Evolutionary conservation across 2,888 invertebrate genomes (phyloP), one percentile per base, ranked within the genome.

Genomic region (Callimorpha dominula): DNA sequence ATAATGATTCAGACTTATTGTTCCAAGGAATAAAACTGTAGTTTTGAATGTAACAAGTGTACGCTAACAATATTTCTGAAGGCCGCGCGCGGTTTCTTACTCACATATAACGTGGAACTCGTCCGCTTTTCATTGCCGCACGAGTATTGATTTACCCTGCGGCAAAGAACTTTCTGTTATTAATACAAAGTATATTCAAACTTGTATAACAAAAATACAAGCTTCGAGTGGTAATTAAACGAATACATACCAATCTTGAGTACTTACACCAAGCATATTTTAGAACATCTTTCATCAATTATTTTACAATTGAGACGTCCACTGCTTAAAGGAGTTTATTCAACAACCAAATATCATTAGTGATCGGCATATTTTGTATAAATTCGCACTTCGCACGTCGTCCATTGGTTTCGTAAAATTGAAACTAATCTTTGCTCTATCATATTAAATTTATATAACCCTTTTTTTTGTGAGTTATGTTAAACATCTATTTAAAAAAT

Each of bases 101-200:
- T 89, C 88, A 88, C 87, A 87, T 86, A 83, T 86, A 86, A 82
- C 80, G 83, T 79, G 85, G 87, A 87, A 86, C 84, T 84, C 85
- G 89, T 81, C 83, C 86, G 85, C 86, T 88, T 89, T 89, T 84
- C 83, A 84, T 86, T 86, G 78, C 89, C 87, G 87, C 87, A 82
- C 86, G 82, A 86, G 88, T 92, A 93, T 93, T 90, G 93, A 93
- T 93, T 91, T 89, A 86, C 87, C 89, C 87, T 83, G 87, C 86
- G 85, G 88, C 88, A 83, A 85, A 89, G 87, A 90, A 90, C 85
- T 90, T 90, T 87, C 80, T 87, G 83, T 86, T 89, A 87, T 88
- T 87, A 85, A 84, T 88, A 86, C 84, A 81, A 85, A 87, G 78
- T 81, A 81, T 83, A 79, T 78, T 81, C 77, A 71, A 85, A 78